These are phyloP conservation scores for Chinchilla lanigera DNA, from an alignment of 2,113 vertebrate genomes.

Conservation along the genomic window DNA sequence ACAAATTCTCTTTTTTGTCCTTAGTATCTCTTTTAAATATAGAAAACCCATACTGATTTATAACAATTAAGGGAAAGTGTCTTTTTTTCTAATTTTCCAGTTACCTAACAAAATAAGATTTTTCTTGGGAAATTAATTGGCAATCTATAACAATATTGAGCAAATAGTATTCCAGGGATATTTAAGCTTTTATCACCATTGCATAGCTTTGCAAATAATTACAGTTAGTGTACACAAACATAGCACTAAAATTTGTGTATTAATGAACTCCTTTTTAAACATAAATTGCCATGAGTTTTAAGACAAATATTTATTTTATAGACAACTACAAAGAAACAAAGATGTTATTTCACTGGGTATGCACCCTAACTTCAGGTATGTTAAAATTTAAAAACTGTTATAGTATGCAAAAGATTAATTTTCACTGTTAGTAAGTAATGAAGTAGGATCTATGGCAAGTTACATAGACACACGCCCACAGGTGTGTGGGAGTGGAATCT, in stretches of 20 bases:
- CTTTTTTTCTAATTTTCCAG: neutral
- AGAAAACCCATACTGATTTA: neutral
- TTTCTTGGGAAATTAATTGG: constrained; percentile 31
- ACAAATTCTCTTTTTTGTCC: neutral
- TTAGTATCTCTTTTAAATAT: neutral
- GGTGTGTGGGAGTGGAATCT: neutral
- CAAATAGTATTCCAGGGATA: neutral
- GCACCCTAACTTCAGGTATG: constrained; percentile 15
- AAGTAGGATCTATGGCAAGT: neutral
- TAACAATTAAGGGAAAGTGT: neutral
- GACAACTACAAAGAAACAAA: neutral
- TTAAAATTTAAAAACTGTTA: constrained; percentile 15
- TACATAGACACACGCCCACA: neutral
- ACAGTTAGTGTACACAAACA: constrained; percentile 9
- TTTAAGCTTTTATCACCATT: constrained; percentile 5
- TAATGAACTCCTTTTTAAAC: neutral
- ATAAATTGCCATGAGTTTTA: neutral
- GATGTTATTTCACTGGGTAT: neutral
- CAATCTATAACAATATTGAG: neutral
- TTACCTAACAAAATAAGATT: neutral
- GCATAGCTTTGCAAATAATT: constrained; percentile 24
- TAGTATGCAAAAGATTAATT: neutral
- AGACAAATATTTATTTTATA: constrained; percentile 38
- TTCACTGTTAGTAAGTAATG: neutral
- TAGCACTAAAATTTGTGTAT: neutral